Conservation (phyloP, 1,140 invertebrate species). For the Drosophila aff. region DNA sequence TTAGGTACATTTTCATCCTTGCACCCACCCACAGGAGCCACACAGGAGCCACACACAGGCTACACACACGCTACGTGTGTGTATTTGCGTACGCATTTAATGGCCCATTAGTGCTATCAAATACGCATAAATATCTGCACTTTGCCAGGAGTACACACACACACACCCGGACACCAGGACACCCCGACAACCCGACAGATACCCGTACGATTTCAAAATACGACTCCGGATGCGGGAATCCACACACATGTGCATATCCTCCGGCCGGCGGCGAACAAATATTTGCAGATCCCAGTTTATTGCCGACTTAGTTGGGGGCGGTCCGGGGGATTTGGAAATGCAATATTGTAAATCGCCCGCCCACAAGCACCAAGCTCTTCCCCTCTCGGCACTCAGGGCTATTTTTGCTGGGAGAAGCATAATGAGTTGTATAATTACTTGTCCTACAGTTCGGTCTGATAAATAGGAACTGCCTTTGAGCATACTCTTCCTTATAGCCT, state of each 20-base stretch:
- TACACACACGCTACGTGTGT: constrained; percentile 51
- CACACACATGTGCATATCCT: constrained; percentile 17
- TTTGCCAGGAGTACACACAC: constrained; percentile 55
- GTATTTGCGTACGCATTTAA: constrained; percentile 82
- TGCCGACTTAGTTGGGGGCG: constrained; percentile 23
- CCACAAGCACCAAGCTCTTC: constrained; percentile 6
- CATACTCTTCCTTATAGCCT: background rate
- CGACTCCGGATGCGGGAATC: constrained; percentile 36
- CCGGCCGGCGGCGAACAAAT: constrained; percentile 31
- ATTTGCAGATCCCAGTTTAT: constrained; percentile 65
- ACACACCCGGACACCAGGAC: constrained; percentile 2
- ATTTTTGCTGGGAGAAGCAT: constrained; percentile 27
- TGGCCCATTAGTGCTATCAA: constrained; percentile 83
- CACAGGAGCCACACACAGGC: background rate
- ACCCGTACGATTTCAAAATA: constrained; percentile 42
- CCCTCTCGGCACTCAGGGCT: background rate
- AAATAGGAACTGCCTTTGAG: background rate
- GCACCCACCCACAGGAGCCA: constrained; percentile 37
- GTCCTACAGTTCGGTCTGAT: background rate
- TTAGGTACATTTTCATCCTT: constrained; percentile 83
- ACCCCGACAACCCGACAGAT: constrained; percentile 1
- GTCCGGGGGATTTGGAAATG: constrained; percentile 43
- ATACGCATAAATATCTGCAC: constrained; percentile 83
- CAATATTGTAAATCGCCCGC: constrained; percentile 48
- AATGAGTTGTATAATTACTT: constrained; percentile 48